A percentile compares a stretch with the other conserved stretches of the same genome.
Conservation (phyloP, 2,888 invertebrate genomes). For the Autographa pulchrina region DNA sequence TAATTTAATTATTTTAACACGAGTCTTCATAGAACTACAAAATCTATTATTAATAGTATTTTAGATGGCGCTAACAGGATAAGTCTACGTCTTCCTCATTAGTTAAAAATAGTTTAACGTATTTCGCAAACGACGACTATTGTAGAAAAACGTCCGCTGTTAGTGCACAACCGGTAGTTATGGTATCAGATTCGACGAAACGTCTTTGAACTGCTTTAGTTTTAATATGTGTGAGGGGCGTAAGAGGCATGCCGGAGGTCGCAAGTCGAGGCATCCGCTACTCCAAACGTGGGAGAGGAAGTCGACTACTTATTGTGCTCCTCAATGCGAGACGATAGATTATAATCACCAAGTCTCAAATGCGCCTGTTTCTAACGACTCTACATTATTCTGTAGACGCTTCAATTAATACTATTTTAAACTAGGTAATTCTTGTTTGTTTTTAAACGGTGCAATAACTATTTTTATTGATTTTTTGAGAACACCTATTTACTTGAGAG, state of each 20-base stretch:
- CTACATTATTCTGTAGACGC: slow-evolving; percentile 63
- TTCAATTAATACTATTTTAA: slow-evolving; percentile 52
- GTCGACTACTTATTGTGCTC: slow-evolving; percentile 87
- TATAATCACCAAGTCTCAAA: slow-evolving; percentile 69
- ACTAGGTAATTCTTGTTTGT: slow-evolving; percentile 14
- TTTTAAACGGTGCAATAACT: slow-evolving; percentile 21
- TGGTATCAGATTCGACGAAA: slow-evolving; percentile 27
- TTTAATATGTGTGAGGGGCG: slow-evolving; percentile 69
- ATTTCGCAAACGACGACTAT: slow-evolving; percentile 30
- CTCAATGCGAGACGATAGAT: slow-evolving; percentile 86
- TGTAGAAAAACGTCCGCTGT: slow-evolving; percentile 8
- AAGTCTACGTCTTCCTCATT: slow-evolving; percentile 24
- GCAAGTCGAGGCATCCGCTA: slow-evolving; percentile 83
- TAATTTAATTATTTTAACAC: background rate
- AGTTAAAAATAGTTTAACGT: slow-evolving; percentile 29
- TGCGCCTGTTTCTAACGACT: slow-evolving; percentile 64
- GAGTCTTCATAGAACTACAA: background rate
- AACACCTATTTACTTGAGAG: slow-evolving; percentile 13
- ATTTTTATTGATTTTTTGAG: slow-evolving; percentile 27
- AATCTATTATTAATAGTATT: background rate
- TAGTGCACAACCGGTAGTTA: slow-evolving; percentile 20
- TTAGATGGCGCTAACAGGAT: slow-evolving; percentile 19
- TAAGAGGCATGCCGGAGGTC: slow-evolving; percentile 80
- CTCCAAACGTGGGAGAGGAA: slow-evolving; percentile 88
- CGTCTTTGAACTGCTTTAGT: slow-evolving; percentile 53